Conservation (phyloP, 2,797 vertebrate species). For the Trichosurus vulpecula region DNA sequence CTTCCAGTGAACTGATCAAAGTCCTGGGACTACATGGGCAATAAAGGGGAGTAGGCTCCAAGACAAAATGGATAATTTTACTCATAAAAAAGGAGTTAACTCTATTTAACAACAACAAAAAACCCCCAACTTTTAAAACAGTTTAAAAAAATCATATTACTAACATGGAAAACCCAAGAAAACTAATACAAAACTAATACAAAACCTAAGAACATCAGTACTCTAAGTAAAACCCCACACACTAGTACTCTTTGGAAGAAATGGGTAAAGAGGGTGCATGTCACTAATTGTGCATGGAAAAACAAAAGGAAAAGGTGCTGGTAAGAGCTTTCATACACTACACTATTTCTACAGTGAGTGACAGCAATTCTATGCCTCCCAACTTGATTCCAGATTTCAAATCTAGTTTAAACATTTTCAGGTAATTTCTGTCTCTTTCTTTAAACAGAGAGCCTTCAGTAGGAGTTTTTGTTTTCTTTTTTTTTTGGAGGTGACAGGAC, state of each 20-base stretch:
- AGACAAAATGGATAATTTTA: conserved; percentile 14
- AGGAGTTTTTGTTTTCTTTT: conserved; percentile 19
- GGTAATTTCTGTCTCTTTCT: conserved; percentile 15
- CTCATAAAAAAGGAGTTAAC: conserved; percentile 38
- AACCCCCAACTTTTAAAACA: conserved; percentile 2
- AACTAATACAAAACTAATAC: too few relatives aligned
- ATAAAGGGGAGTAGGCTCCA: background rate
- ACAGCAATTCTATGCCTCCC: background rate
- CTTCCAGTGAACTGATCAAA: background rate
- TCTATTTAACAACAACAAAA: background rate
- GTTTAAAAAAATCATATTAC: conserved; percentile 36
- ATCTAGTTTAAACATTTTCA: conserved; percentile 8
- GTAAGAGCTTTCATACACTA: background rate
- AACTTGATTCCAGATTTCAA: conserved; percentile 20
- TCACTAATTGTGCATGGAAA: conserved; percentile 25
- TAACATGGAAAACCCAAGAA: conserved; percentile 52
- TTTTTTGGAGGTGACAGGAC: too few relatives aligned
- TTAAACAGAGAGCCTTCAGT: background rate
- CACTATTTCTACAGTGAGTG: background rate
- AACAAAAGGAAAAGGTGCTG: background rate
- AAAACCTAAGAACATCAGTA: conserved; percentile 67
- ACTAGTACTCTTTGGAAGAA: conserved; percentile 8
- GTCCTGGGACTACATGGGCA: background rate
- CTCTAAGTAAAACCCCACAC: conserved; percentile 47
- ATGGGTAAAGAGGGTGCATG: background rate